phyloP scores from a whole-genome alignment of 1,140 invertebrate species.

The Lordiphosa collinella region DNA sequence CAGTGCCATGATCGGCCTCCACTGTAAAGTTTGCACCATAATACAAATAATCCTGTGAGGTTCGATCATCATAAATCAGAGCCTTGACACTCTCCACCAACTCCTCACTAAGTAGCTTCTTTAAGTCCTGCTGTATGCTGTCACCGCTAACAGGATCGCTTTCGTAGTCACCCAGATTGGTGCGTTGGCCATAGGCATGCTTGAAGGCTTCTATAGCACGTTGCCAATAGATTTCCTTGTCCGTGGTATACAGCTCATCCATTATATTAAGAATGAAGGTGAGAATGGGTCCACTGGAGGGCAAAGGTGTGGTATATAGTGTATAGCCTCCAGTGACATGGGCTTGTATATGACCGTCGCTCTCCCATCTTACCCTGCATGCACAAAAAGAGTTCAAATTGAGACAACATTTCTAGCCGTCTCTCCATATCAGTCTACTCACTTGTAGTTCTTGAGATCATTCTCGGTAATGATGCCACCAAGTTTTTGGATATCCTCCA shows the following conservation, averaged over 20 bases:
- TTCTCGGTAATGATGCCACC: conserved; percentile 89
- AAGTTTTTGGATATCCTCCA: conserved; percentile 84
- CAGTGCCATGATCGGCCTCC: conserved; percentile 90
- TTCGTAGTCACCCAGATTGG: conserved; percentile 90
- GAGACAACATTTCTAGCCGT: too few species aligned
- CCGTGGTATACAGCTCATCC: conserved; percentile 82
- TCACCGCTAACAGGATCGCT: conserved; percentile 76
- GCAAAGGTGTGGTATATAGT: conserved; percentile 88
- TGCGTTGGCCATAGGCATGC: conserved; percentile 94
- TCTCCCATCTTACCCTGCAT: conserved; percentile 80
- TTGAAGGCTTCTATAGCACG: conserved; percentile 95
- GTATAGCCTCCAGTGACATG: conserved; percentile 82
- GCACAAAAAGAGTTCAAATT: too few species aligned
- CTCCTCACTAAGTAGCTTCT: conserved; percentile 57
- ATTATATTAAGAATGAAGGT: conserved; percentile 92
- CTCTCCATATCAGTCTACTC: conserved; percentile 3
- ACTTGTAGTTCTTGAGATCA: conserved; percentile 85
- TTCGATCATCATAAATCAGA: conserved; percentile 85
- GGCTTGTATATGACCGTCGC: conserved; percentile 81
- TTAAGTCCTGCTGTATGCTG: conserved; percentile 41
- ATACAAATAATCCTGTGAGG: conserved; percentile 84
- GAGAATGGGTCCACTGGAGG: conserved; percentile 89
- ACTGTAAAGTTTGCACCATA: conserved; percentile 86
- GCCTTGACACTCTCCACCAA: conserved; percentile 83
- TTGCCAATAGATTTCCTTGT: conserved; percentile 83